Evolutionary conservation across 2,797 vertebrate genomes (phyloP).

Genomic region (Staurois parvus): DNA sequence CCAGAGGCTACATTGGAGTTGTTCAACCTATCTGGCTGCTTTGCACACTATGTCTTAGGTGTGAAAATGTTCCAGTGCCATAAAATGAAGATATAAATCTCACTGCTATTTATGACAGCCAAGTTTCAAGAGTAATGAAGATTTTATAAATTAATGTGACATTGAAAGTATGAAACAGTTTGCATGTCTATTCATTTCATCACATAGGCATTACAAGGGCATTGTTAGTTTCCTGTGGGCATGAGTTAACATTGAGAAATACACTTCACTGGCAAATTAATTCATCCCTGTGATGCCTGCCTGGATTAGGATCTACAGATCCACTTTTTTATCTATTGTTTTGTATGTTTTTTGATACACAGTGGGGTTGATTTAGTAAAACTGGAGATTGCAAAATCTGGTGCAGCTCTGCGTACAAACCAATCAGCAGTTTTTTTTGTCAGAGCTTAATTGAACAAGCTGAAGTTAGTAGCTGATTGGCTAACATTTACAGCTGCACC

Average conservation of each 20-base stretch:
- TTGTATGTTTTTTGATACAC: not conserved
- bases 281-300: not conserved
- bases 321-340: not conserved
- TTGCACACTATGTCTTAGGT: slow-evolving; percentile 43
- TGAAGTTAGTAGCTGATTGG: too few relatives aligned
- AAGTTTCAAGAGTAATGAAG: slow-evolving; percentile 41
- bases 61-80: slow-evolving; percentile 33
- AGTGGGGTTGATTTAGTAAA: too few relatives aligned
- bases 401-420: too few relatives aligned
- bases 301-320: not conserved
- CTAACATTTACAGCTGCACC: too few relatives aligned
- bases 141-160: slow-evolving; percentile 52
- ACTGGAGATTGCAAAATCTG: too few relatives aligned
- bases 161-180: slow-evolving; percentile 32
- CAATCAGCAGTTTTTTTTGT: too few relatives aligned
- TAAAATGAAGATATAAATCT: slow-evolving; percentile 51
- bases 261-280: not conserved
- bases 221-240: slow-evolving; percentile 13
- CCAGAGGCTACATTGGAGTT: slow-evolving; percentile 28
- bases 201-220: slow-evolving; percentile 5
- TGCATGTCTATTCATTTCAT: slow-evolving; percentile 34
- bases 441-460: too few relatives aligned
- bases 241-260: not conserved
- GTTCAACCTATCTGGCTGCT: slow-evolving; percentile 31
- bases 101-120: slow-evolving; percentile 41